Evolutionary conservation across 2,797 vertebrate genomes (phyloP).

Genomic region (Pristis pectinata): DNA sequence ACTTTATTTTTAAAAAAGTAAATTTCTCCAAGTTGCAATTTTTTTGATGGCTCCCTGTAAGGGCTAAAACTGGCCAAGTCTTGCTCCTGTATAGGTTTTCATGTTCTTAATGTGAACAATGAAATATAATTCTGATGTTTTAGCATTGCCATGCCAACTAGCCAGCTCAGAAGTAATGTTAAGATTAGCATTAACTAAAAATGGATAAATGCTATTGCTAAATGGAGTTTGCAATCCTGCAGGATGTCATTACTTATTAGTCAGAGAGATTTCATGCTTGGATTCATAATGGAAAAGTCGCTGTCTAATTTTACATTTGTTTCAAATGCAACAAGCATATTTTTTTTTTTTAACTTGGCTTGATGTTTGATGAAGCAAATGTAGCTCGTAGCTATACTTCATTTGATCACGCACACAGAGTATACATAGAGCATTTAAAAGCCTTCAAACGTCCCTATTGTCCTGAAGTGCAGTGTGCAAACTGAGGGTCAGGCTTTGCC

Average conservation of each 20-base stretch:
- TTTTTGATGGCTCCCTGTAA: too few relatives aligned
- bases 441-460: not conserved
- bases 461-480: not conserved
- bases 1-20: too few relatives aligned
- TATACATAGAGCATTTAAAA: not conserved
- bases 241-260: not conserved
- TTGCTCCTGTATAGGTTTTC: too few relatives aligned
- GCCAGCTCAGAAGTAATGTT: not conserved
- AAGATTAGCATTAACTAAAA: not conserved
- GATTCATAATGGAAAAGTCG: not conserved
- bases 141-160: not conserved
- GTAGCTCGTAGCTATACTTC: not conserved
- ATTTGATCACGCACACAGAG: not conserved
- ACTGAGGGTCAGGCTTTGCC: too few relatives aligned
- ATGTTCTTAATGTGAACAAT: too few relatives aligned
- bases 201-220: not conserved
- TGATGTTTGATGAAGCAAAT: not conserved
- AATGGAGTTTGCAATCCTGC: not conserved
- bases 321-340: not conserved
- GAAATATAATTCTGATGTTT: too few relatives aligned
- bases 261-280: not conserved
- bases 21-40: too few relatives aligned
- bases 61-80: too few relatives aligned
- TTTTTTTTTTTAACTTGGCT: too few relatives aligned
- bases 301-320: not conserved